phyloP scores from a whole-genome alignment of 2,888 invertebrate genomes.

The Eupithecia tripunctaria region DNA sequence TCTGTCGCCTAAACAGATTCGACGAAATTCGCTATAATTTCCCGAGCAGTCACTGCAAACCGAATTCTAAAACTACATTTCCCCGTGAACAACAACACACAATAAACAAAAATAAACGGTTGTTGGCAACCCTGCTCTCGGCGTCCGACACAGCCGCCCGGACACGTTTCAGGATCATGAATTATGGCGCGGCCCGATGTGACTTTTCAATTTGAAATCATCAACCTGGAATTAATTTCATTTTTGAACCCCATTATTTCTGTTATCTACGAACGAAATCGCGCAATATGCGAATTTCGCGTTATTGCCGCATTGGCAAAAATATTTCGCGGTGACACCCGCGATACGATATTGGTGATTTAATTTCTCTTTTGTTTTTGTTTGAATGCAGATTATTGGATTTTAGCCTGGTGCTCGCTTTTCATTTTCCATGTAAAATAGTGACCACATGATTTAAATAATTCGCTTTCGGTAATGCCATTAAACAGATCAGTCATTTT shows the following conservation, averaged over 20 bases:
- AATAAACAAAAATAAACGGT: constrained; percentile 60
- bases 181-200: constrained; percentile 84
- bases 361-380: constrained; percentile 66
- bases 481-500: neutral
- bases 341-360: constrained; percentile 59
- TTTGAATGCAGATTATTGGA: constrained; percentile 43
- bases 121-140: constrained; percentile 68
- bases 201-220: constrained; percentile 86
- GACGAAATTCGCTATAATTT: constrained; percentile 35
- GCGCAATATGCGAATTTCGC: constrained; percentile 81
- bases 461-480: neutral
- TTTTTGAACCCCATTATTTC: constrained; percentile 85
- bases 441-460: constrained; percentile 23
- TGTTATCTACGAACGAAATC: constrained; percentile 81
- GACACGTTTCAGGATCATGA: constrained; percentile 84
- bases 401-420: constrained; percentile 24
- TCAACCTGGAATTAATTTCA: constrained; percentile 85
- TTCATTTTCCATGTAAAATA: constrained; percentile 35
- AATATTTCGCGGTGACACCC: constrained; percentile 73
- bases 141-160: constrained; percentile 80
- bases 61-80: constrained; percentile 48
- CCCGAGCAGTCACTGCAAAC: constrained; percentile 37
- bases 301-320: constrained; percentile 79
- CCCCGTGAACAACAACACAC: constrained; percentile 45
- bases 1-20: constrained; percentile 31